phyloP scores from a whole-genome alignment of 2,797 vertebrate genomes.

The Nannoperca australis region DNA sequence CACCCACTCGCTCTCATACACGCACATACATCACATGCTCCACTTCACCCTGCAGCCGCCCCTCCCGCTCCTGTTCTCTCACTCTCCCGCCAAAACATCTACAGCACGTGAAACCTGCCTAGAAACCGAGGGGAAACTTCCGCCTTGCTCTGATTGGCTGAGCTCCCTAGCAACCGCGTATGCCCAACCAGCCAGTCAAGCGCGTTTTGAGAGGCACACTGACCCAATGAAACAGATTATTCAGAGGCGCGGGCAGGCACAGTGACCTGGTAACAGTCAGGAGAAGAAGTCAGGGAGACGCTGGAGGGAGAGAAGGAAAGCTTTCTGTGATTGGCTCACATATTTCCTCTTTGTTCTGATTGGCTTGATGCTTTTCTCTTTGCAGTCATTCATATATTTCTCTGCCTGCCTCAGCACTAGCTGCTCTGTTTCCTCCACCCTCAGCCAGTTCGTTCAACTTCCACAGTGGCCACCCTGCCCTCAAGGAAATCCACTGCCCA shows the following conservation, averaged over 20 bases:
- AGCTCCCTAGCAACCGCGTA: constrained; percentile 88
- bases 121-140: constrained; percentile 86
- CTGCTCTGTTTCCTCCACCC: constrained; percentile 62
- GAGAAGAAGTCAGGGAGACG: constrained; percentile 81
- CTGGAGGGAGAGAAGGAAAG: constrained; percentile 62
- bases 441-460: constrained; percentile 70
- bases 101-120: constrained; percentile 87
- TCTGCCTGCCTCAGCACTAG: constrained; percentile 78
- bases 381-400: constrained; percentile 89
- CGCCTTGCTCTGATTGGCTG: constrained; percentile 81
- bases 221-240: constrained; percentile 87
- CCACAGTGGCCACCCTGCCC: constrained; percentile 77
- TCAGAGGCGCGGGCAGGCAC: constrained; percentile 82
- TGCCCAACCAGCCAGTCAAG: constrained; percentile 84
- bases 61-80: constrained; percentile 65
- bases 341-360: constrained; percentile 68
- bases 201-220: constrained; percentile 81
- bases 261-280: constrained; percentile 90
- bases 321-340: constrained; percentile 69
- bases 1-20: constrained; percentile 32
- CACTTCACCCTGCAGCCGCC: constrained; percentile 81
- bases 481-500: constrained; percentile 80
- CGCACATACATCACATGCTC: constrained; percentile 82
- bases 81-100: constrained; percentile 88
- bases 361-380: constrained; percentile 73